Conservation (phyloP, 2,797 vertebrate genomes). For the Micrastur ruficollis region DNA sequence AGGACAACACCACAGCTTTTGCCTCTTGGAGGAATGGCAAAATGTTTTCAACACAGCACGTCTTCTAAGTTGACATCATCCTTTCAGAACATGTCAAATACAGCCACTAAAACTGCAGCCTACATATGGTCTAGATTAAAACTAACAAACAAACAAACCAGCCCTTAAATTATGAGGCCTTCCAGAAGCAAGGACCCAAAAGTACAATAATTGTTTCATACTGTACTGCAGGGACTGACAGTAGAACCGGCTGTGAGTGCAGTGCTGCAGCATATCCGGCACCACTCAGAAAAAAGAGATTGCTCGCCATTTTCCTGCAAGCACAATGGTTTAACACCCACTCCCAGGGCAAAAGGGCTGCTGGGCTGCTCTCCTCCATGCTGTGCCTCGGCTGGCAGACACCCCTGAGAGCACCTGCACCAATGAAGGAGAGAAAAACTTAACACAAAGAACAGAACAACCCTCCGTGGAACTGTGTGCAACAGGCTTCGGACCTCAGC, state of each 20-base stretch:
- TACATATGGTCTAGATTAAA: constrained; percentile 33
- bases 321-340: rapidly evolving
- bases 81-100: not conserved
- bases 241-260: rapidly evolving
- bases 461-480: not conserved
- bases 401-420: not conserved
- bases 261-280: not conserved
- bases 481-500: not conserved
- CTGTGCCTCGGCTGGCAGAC: not conserved
- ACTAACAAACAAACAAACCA: constrained; percentile 39
- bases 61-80: not conserved
- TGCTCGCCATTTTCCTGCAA: rapidly evolving
- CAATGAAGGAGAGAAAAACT: not conserved
- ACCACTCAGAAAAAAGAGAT: not conserved
- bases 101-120: not conserved
- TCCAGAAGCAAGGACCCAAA: constrained; percentile 21
- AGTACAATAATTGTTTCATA: not conserved
- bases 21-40: not conserved
- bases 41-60: not conserved
- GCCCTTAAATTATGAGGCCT: constrained; percentile 9
- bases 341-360: not conserved
- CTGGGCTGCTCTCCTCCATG: not conserved
- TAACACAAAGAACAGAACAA: not conserved
- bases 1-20: not conserved
- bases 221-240: not conserved